phyloP scores from a whole-genome alignment of 2,113 vertebrate genomes.

The Connochaetes taurinus region DNA sequence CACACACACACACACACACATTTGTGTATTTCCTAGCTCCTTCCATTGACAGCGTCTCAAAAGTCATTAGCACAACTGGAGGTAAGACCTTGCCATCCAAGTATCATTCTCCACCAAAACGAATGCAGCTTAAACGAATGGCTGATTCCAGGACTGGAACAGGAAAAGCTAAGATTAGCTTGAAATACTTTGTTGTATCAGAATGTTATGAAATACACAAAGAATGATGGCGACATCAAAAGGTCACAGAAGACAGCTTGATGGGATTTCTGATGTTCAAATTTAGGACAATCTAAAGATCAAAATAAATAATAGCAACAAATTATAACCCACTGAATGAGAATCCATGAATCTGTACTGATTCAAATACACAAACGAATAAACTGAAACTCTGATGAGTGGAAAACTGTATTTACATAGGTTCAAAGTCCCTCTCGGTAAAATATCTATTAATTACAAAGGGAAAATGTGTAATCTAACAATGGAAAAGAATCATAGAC shows the following conservation, averaged over 20 bases:
- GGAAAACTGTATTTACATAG: not conserved
- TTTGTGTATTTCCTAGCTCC: not conserved
- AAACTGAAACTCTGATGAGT: not conserved
- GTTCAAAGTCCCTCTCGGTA: not conserved
- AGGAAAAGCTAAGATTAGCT: not conserved
- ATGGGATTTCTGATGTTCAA: not conserved
- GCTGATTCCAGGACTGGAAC: not conserved
- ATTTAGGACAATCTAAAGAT: not conserved
- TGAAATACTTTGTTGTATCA: not conserved
- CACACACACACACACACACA: not conserved
- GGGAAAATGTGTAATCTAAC: not conserved
- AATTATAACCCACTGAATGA: not conserved
- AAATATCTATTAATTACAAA: slow-evolving; percentile 11
- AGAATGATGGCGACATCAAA: not conserved
- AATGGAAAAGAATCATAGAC: not conserved
- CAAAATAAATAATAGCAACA: not conserved
- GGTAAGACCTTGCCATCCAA: not conserved
- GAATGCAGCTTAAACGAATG: not conserved
- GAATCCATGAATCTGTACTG: not conserved
- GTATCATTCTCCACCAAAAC: slow-evolving; percentile 9
- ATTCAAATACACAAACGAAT: not conserved
- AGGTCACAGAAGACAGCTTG: not conserved
- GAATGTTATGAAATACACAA: not conserved
- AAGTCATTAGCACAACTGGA: not conserved
- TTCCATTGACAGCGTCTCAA: not conserved